These are phyloP conservation scores for Mormyrops attenuatus DNA, from an alignment of 2,797 vertebrate species.

Conservation along the genomic window DNA sequence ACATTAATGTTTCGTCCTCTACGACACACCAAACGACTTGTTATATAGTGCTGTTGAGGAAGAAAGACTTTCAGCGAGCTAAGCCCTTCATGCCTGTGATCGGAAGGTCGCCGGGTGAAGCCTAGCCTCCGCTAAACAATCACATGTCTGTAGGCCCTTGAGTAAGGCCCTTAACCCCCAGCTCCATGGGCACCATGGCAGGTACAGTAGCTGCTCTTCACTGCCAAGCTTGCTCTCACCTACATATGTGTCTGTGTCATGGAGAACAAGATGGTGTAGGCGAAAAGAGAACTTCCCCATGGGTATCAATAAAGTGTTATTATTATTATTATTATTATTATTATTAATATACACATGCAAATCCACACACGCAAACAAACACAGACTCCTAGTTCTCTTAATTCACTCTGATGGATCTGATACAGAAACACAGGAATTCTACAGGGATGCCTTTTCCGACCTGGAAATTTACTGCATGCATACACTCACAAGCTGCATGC, in stretches of 20 bases:
- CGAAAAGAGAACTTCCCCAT: background rate
- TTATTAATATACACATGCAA: too few relatives aligned
- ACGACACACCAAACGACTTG: background rate
- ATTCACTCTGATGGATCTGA: background rate
- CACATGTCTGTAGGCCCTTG: background rate
- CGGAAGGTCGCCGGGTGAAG: background rate
- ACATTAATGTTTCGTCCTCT: background rate
- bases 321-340: too few relatives aligned
- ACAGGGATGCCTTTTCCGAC: background rate
- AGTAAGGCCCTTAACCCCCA: background rate
- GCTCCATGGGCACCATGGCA: background rate
- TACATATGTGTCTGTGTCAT: background rate
- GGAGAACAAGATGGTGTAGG: background rate
- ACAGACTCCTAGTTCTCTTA: background rate
- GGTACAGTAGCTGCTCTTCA: background rate
- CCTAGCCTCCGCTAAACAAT: background rate
- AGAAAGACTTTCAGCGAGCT: background rate
- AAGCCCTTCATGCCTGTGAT: background rate
- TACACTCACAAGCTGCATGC: background rate
- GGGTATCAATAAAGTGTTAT: background rate
- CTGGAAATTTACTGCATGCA: background rate
- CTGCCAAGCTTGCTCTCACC: background rate
- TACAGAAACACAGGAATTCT: background rate
- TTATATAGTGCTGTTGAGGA: background rate
- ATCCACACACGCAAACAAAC: too few relatives aligned